Base-by-base conservation (phyloP, 2,797 vertebrate genomes). In the Leuciscus waleckii region DNA sequence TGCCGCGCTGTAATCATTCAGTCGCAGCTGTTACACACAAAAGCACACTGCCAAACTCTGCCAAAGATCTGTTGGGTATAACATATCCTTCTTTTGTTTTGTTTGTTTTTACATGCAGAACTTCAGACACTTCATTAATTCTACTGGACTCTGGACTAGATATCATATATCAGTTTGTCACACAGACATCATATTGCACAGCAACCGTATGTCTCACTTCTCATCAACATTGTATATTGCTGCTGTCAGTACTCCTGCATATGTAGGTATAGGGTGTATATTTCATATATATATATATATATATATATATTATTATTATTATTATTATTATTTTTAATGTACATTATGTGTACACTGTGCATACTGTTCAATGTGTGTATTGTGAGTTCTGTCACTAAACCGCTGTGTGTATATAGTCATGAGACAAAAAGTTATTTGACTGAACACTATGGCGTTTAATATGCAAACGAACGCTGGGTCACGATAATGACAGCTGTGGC, bases 1-100 rank as follows among this genome's bases (percentile, higher is more conserved):
- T 23, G 67, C 19, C 29, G 56, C n/a, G 23, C 51, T 71, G 78
- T 71, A 71, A 69, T 74, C 68, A 76, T 67, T 82, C 32, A 78
- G 70, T 77, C 37, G 35, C 84, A 87, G 87, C 86, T 89, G 86
- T 81, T 86, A 83, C 69, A 74, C 35, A 81, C 26, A 79, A 41
- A 49, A 49, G 21, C 46, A 58, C 19, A 74, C 21, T 29, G 65
- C 43, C 67, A 85, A 63, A 75, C 49, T 79, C 71, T 11, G 16
- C 46, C 46, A 49, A 46, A 69, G 26, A 85, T 71, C 51, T 43
- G 78, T 78, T 78, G 83, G 54, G 8, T 46, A 21, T 11, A 46
- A 19, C 41, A 79, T 16, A 41, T 19, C 51, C 29, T 26, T 63
- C 23, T 21, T 74, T 14, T 29, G 29, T 46, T 13, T 3, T 43